Evolutionary conservation across 1,140 invertebrate genomes (phyloP).

Genomic region (Drosophila subobscura): DNA sequence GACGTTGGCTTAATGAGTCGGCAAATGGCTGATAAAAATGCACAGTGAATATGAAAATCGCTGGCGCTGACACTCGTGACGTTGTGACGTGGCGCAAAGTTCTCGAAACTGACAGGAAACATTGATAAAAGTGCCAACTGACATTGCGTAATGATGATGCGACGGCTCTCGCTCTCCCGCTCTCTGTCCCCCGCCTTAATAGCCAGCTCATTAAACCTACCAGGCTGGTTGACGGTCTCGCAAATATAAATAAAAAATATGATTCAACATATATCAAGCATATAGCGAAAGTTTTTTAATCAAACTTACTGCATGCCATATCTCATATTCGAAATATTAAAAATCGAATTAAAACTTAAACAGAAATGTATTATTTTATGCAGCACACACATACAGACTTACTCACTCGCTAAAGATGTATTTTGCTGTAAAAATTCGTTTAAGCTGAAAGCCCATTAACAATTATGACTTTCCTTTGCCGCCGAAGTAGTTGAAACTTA

Average conservation of each 20-base stretch:
- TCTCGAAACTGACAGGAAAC: constrained; percentile 73
- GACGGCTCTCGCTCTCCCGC: neutral
- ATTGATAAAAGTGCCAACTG: constrained; percentile 76
- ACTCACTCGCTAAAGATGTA: constrained; percentile 19
- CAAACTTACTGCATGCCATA: constrained; percentile 43
- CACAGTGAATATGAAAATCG: constrained; percentile 69
- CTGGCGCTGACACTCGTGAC: constrained; percentile 62
- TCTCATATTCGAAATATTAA: constrained; percentile 43
- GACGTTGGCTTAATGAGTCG: constrained; percentile 75
- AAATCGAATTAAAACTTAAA: constrained; percentile 70
- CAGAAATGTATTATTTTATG: constrained; percentile 35
- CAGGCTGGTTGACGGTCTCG: constrained; percentile 12
- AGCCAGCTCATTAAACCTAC: constrained; percentile 53
- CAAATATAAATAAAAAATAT: constrained; percentile 40
- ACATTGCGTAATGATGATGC: constrained; percentile 70
- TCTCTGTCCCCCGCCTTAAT: constrained; percentile 42
- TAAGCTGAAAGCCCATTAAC: constrained; percentile 67
- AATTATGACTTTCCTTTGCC: constrained; percentile 75
- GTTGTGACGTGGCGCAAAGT: constrained; percentile 67
- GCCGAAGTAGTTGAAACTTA: constrained; percentile 63
- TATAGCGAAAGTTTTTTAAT: constrained; percentile 60
- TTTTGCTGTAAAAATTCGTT: constrained; percentile 52
- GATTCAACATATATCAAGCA: constrained; percentile 36
- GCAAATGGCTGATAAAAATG: constrained; percentile 82
- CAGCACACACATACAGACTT: neutral